Percentiles rank a stretch among this genome's conserved stretches.
Evolutionary conservation across 2,888 invertebrate species (phyloP).

Genomic region (Uropetala carovei): DNA sequence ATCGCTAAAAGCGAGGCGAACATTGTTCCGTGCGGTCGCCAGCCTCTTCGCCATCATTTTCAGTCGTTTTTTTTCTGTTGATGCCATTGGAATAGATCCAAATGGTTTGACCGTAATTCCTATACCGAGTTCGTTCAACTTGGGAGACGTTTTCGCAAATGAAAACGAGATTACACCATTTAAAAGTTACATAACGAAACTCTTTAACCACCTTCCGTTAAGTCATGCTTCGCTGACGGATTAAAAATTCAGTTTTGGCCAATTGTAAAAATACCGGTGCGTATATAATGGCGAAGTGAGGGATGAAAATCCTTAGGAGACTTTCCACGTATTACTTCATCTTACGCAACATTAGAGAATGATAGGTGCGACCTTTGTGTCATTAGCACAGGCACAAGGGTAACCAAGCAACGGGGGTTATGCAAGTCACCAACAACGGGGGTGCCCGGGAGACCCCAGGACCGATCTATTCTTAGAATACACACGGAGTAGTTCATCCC

Average conservation of each 20-base stretch:
- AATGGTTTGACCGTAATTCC: not conserved
- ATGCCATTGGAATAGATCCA: not conserved
- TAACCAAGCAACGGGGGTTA: too few species aligned
- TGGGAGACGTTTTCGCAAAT: not conserved
- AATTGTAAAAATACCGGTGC: too few species aligned
- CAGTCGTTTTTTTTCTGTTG: not conserved
- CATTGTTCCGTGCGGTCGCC: not conserved
- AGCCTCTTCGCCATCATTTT: not conserved
- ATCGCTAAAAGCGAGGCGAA: not conserved
- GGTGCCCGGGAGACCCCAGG: too few species aligned
- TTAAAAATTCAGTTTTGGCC: not conserved
- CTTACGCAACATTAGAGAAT: too few species aligned
- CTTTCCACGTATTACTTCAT: too few species aligned
- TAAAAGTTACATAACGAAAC: not conserved
- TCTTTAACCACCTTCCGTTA: not conserved
- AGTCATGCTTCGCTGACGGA: not conserved
- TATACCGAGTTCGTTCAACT: constrained; percentile 14
- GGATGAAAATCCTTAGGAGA: too few species aligned
- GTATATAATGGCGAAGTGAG: too few species aligned
- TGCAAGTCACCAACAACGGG: too few species aligned
- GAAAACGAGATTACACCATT: not conserved
- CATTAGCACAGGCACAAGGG: too few species aligned
- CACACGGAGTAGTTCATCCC: too few species aligned
- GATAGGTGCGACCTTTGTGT: too few species aligned
- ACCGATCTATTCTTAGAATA: too few species aligned